Evolutionary conservation across 2,888 invertebrate species (phyloP).

Genomic region (Nebria brevicollis): DNA sequence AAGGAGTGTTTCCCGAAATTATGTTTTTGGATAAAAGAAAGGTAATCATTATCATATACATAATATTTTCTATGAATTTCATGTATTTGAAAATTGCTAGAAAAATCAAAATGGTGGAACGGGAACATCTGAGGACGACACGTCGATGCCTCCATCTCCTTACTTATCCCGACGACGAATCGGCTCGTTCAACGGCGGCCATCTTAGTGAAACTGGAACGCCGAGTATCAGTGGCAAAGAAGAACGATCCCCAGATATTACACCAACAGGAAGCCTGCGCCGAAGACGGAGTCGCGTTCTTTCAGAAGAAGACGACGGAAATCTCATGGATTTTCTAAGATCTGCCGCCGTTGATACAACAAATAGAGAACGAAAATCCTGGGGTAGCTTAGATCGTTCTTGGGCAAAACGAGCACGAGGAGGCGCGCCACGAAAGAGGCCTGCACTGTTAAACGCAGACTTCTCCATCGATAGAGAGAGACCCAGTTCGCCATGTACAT

Average conservation of each 20-base stretch:
- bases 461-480: conserved; percentile 78
- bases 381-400: conserved; percentile 89
- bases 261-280: conserved; percentile 88
- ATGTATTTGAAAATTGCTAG: conserved; percentile 50
- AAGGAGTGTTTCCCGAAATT: conserved; percentile 81
- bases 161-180: conserved; percentile 72
- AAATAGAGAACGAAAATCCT: conserved; percentile 79
- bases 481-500: conserved; percentile 74
- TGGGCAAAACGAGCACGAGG: conserved; percentile 85
- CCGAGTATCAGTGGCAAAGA: conserved; percentile 57
- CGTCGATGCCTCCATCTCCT: conserved; percentile 73
- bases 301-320: conserved; percentile 84
- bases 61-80: not conserved
- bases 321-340: conserved; percentile 85
- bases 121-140: conserved; percentile 71
- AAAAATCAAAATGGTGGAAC: conserved; percentile 62
- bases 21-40: conserved; percentile 74
- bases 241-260: conserved; percentile 78
- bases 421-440: conserved; percentile 78
- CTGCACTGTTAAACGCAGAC: conserved; percentile 79
- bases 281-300: conserved; percentile 82
- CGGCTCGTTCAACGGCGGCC: conserved; percentile 71
- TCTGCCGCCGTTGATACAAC: conserved; percentile 79
- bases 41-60: conserved; percentile 51
- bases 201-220: conserved; percentile 50